Percentiles rank a stretch among this genome's conserved stretches.
Evolutionary conservation across 1,140 invertebrate genomes (phyloP).

Genomic region (Lepidurus packardi): DNA sequence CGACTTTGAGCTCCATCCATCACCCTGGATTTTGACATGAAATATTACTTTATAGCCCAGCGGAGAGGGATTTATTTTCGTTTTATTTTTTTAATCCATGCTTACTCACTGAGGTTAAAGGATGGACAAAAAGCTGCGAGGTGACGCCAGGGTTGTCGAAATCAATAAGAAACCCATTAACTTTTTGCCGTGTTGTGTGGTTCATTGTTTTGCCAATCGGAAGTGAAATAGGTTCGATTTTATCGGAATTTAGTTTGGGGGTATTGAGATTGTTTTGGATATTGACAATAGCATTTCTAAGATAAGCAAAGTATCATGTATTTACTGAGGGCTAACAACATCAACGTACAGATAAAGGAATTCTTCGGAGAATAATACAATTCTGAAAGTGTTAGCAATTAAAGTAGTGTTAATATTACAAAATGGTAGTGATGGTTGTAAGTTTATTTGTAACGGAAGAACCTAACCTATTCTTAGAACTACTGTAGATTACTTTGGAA

Average conservation of each 20-base stretch:
- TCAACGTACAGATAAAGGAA: too few relatives aligned
- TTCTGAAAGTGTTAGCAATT: too few relatives aligned
- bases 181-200: neutral
- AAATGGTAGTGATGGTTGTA: too few relatives aligned
- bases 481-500: too few relatives aligned
- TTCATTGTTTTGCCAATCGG: neutral
- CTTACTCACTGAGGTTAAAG: constrained; percentile 3
- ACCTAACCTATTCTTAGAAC: too few relatives aligned
- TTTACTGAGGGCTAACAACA: too few relatives aligned
- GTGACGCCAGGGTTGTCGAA: constrained; percentile 1
- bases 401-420: too few relatives aligned
- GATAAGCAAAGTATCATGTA: too few relatives aligned
- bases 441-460: too few relatives aligned
- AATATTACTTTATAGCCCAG: neutral
- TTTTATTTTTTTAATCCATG: neutral
- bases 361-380: too few relatives aligned
- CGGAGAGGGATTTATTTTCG: neutral
- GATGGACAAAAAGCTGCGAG: neutral
- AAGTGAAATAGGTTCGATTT: neutral
- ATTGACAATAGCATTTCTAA: too few relatives aligned
- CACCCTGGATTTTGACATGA: constrained; percentile 14
- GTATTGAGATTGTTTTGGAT: too few relatives aligned
- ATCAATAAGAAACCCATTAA: constrained; percentile 19
- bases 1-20: neutral
- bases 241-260: neutral